These are phyloP conservation scores for Ormyrus rosae DNA, from an alignment of 2,888 invertebrate species.

Conservation along the genomic window DNA sequence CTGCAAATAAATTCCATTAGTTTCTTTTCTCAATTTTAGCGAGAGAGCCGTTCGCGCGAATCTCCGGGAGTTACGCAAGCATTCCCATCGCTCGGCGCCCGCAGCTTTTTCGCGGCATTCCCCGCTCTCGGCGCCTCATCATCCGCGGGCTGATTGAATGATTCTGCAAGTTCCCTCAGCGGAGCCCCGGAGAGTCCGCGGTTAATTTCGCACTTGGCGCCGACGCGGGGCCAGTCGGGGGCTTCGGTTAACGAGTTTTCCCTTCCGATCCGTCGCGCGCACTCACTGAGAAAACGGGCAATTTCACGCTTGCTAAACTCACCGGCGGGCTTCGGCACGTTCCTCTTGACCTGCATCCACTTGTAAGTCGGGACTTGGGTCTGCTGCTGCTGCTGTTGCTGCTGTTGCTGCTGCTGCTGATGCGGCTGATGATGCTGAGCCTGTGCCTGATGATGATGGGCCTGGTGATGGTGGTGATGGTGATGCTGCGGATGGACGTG, in stretches of 20 bases:
- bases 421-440: slow-evolving; percentile 67
- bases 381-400: slow-evolving; percentile 77
- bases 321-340: slow-evolving; percentile 95
- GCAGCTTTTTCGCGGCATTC: slow-evolving; percentile 7
- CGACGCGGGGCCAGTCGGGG: neutral
- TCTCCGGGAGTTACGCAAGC: neutral
- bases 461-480: slow-evolving; percentile 59
- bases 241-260: slow-evolving; percentile 34
- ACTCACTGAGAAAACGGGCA: slow-evolving; percentile 55
- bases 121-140: slow-evolving; percentile 23
- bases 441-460: slow-evolving; percentile 63
- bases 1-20: too few species aligned
- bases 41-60: slow-evolving; percentile 4
- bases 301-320: slow-evolving; percentile 72
- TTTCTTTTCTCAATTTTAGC: neutral
- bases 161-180: slow-evolving; percentile 55
- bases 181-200: neutral
- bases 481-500: slow-evolving; percentile 69
- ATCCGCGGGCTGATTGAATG: slow-evolving; percentile 52
- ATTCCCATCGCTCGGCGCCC: slow-evolving; percentile 10
- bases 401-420: slow-evolving; percentile 62
- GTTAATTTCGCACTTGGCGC: neutral
- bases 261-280: slow-evolving; percentile 47
- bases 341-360: slow-evolving; percentile 99
- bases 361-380: slow-evolving; percentile 92